Conservation (phyloP, 2,888 invertebrate genomes). For the Nasonia oneida region DNA sequence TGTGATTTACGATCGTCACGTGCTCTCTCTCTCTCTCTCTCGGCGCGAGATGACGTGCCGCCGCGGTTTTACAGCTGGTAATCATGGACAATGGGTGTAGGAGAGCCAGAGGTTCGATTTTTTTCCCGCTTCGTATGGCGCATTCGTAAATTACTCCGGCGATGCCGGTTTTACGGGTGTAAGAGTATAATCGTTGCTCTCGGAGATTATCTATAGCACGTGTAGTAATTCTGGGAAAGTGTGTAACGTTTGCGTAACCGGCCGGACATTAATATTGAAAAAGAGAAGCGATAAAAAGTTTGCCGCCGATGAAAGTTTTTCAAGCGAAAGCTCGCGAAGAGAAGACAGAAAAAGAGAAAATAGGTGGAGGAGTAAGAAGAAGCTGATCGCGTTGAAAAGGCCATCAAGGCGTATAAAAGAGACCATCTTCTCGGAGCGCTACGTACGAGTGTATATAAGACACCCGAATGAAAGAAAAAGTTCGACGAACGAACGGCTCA, state of each 20-base stretch:
- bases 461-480: background rate
- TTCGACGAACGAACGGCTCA: background rate
- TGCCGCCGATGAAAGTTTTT: too few species aligned
- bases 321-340: background rate
- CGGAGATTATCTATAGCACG: too few species aligned
- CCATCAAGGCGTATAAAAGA: constrained; percentile 26
- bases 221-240: too few species aligned
- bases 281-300: too few species aligned
- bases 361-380: background rate
- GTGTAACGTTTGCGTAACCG: too few species aligned
- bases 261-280: too few species aligned
- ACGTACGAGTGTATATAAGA: background rate
- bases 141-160: constrained; percentile 17
- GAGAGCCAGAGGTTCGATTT: background rate
- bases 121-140: background rate
- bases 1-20: constrained; percentile 53
- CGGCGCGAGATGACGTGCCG: background rate
- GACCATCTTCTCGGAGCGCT: background rate
- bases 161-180: background rate
- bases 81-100: constrained; percentile 28
- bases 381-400: constrained; percentile 31
- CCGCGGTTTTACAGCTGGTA: constrained; percentile 21
- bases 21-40: background rate
- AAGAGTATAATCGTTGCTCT: too few species aligned
- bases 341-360: background rate